Conservation (phyloP, 2,113 vertebrate genomes). For the Gambusia affinis region DNA sequence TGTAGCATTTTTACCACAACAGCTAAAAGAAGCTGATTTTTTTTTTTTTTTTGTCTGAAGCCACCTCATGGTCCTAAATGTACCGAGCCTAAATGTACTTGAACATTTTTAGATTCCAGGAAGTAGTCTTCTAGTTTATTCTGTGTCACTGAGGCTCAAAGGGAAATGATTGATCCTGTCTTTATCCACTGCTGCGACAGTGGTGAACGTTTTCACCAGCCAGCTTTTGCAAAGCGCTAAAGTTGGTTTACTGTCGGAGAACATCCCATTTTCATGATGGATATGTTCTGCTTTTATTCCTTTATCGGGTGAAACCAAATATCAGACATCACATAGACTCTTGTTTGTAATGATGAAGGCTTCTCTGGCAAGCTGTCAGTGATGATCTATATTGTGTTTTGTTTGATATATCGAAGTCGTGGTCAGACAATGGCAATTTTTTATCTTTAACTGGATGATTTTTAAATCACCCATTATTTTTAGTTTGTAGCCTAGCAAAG, state of each 20-base stretch:
- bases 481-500: no score
- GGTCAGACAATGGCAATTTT: no score
- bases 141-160: neutral
- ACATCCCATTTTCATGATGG: neutral
- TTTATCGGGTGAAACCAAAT: neutral
- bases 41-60: neutral
- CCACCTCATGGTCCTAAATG: neutral
- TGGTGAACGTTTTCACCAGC: neutral
- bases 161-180: constrained; percentile 14
- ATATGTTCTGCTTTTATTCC: neutral
- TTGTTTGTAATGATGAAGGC: neutral
- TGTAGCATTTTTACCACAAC: neutral
- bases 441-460: no score
- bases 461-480: no score
- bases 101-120: constrained; percentile 11
- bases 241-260: neutral
- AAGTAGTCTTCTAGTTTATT: constrained; percentile 9
- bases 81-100: neutral
- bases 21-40: neutral
- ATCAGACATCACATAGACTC: neutral
- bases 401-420: no score
- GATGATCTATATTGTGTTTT: neutral
- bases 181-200: neutral
- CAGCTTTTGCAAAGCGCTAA: neutral
- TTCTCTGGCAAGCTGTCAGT: neutral